Evolutionary conservation across 2,113 vertebrate species (phyloP).

Genomic region (Scatophagus argus): DNA sequence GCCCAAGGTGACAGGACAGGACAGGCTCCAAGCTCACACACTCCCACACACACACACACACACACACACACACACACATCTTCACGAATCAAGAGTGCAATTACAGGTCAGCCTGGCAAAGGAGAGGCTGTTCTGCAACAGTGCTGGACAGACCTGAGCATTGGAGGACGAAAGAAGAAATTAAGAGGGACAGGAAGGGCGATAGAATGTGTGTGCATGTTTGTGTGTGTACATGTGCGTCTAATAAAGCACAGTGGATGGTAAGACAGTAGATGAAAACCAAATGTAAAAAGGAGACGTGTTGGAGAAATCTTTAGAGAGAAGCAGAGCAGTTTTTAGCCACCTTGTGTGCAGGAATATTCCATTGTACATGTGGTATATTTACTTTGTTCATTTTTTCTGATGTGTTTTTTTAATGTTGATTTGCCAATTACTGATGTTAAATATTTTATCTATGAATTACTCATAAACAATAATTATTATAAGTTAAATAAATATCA

Average conservation of each 20-base stretch:
- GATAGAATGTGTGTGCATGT: not conserved
- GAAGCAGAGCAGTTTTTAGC: not conserved
- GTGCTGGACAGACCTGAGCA: slow-evolving; percentile 19
- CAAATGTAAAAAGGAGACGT: not conserved
- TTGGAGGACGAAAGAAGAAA: slow-evolving; percentile 29
- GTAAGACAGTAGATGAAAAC: not conserved
- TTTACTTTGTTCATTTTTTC: not conserved
- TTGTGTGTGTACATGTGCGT: not conserved
- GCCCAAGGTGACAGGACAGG: slow-evolving; percentile 67
- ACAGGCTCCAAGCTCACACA: slow-evolving; percentile 27
- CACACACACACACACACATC: slow-evolving; percentile 19
- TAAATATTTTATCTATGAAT: too few relatives aligned
- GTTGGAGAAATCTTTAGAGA: not conserved
- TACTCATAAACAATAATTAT: too few relatives aligned
- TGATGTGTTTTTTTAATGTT: too few relatives aligned
- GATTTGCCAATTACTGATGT: too few relatives aligned
- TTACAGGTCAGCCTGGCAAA: slow-evolving; percentile 64
- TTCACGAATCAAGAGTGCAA: slow-evolving; percentile 51
- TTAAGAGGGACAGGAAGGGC: slow-evolving; percentile 27
- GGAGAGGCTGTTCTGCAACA: slow-evolving; percentile 43
- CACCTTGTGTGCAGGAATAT: not conserved
- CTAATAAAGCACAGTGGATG: not conserved
- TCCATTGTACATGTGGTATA: not conserved
- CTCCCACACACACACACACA: slow-evolving; percentile 5
- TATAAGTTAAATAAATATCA: too few relatives aligned